Conservation (phyloP, 2,113 vertebrate species). For the Monopterus albus region DNA sequence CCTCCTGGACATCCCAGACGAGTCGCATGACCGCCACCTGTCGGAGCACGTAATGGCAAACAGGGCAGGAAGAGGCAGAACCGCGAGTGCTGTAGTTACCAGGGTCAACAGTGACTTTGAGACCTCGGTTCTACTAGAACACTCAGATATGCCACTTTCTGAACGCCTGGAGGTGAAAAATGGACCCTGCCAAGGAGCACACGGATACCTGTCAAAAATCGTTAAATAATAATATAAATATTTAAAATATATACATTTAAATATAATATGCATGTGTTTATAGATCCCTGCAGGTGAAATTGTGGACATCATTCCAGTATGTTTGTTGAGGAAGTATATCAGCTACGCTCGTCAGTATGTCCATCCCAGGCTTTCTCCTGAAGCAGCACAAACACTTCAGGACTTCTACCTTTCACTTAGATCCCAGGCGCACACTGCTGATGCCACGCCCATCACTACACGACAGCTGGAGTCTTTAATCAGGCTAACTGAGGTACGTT, state of each 20-base stretch:
- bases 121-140: slow-evolving; percentile 86
- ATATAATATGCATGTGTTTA: background rate
- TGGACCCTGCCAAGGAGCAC: background rate
- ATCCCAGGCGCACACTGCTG: slow-evolving; percentile 87
- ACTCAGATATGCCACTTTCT: slow-evolving; percentile 85
- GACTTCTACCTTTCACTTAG: slow-evolving; percentile 94
- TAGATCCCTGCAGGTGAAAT: slow-evolving; percentile 87
- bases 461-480: slow-evolving; percentile 96
- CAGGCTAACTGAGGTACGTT: slow-evolving; percentile 90
- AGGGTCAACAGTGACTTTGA: slow-evolving; percentile 75
- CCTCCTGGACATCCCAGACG: slow-evolving; percentile 94
- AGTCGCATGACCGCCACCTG: slow-evolving; percentile 92
- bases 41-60: slow-evolving; percentile 96
- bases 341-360: slow-evolving; percentile 97
- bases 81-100: slow-evolving; percentile 78
- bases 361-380: slow-evolving; percentile 85
- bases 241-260: no score
- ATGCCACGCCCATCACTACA: slow-evolving; percentile 95
- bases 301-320: slow-evolving; percentile 90
- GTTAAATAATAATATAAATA: no score
- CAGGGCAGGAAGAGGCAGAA: slow-evolving; percentile 82
- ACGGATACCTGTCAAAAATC: background rate
- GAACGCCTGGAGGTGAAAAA: slow-evolving; percentile 89
- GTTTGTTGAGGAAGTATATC: slow-evolving; percentile 93
- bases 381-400: slow-evolving; percentile 91